Evolutionary conservation across 2,888 invertebrate species (phyloP).

Genomic region (Mylabris sibirica): DNA sequence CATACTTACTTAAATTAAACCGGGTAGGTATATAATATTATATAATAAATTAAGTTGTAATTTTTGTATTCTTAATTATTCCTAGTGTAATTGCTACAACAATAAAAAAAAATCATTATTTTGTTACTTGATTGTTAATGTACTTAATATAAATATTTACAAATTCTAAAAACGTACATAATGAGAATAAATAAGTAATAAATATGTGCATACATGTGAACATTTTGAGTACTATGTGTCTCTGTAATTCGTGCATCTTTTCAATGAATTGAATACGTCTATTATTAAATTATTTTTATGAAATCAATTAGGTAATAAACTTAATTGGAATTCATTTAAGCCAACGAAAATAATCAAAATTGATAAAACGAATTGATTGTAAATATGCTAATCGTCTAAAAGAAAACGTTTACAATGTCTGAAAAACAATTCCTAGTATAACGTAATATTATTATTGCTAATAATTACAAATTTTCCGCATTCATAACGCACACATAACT

Average conservation of each 20-base stretch:
- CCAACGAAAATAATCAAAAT: background rate
- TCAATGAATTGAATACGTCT: background rate
- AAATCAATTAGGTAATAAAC: slow-evolving; percentile 7
- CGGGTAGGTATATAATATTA: too few relatives aligned
- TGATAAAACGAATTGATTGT: background rate
- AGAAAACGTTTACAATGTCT: background rate
- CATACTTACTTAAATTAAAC: too few relatives aligned
- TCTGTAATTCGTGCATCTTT: background rate
- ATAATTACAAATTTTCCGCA: too few relatives aligned
- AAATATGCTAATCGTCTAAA: background rate
- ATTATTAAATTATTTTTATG: background rate
- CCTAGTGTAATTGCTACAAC: too few relatives aligned
- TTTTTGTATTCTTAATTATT: too few relatives aligned
- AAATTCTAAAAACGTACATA: background rate
- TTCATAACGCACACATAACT: background rate
- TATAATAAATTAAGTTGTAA: too few relatives aligned
- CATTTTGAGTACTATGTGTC: background rate
- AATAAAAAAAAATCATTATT: background rate
- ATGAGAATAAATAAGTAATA: too few relatives aligned
- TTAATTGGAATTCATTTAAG: background rate
- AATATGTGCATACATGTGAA: background rate
- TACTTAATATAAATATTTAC: background rate
- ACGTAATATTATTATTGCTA: too few relatives aligned
- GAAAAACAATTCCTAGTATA: too few relatives aligned
- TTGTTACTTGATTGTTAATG: background rate